phyloP scores from a whole-genome alignment of 2,797 vertebrate species.

The Lepus townsendii region DNA sequence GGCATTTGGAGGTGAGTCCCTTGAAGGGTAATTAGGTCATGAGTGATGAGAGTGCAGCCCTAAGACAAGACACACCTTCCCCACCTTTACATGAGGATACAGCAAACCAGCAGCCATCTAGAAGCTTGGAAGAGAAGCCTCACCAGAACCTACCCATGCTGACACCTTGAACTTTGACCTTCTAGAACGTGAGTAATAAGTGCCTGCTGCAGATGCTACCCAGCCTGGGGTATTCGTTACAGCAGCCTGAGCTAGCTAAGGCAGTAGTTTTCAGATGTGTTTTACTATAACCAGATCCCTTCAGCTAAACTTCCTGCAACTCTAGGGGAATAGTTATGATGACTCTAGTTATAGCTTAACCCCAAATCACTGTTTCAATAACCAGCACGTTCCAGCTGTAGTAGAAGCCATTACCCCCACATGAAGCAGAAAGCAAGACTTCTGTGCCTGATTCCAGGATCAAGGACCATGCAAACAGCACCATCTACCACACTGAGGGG shows the following conservation, averaged over 20 bases:
- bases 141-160: neutral
- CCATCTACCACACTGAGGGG: accelerated
- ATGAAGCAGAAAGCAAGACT: neutral
- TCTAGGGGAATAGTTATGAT: neutral
- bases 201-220: neutral
- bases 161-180: neutral
- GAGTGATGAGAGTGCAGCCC: neutral
- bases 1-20: no score
- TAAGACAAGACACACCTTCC: neutral
- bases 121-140: neutral
- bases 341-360: neutral
- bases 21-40: neutral
- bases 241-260: neutral
- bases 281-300: neutral
- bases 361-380: neutral
- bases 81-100: neutral
- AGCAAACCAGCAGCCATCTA: neutral
- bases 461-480: neutral
- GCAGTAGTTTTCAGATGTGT: neutral
- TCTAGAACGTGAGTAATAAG: neutral
- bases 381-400: neutral
- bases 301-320: neutral
- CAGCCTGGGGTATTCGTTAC: no score
- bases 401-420: neutral
- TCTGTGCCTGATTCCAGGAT: neutral